Evolutionary conservation across 2,797 vertebrate species (phyloP), one percentile per base, ranked within the genome.

Genomic region (Spinus pinus): DNA sequence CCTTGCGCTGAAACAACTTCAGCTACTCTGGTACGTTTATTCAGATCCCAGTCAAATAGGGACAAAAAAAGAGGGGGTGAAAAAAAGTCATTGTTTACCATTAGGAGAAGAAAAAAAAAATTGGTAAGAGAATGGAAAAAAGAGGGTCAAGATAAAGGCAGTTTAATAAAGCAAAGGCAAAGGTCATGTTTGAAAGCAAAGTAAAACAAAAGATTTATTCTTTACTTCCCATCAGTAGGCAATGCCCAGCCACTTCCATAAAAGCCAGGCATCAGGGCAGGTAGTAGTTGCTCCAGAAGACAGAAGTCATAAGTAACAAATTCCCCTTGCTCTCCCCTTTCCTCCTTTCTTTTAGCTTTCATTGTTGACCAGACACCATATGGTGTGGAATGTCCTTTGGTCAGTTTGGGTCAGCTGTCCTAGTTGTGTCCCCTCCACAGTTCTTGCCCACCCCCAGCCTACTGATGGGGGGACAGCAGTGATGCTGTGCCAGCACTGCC

Each of bases 381-480:
- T 6, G 10, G 31, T 14, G 54, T 37, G 17, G 46, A 23, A 42
- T 60, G 30, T 30, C 57, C 31, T 65, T 20, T 60, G 65, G 31
- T 54, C 58, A 42, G 20, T 60, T 77, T 27, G 28, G 49, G 31
- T 30, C 71, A 77, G 46, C 41, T 65, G 35, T 27, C 35, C 30
- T 3, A 10, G 25, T 2, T n/a, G 15, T 35, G 20, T 62, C 16
- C 23, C 19, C 33, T 47, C 33, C 27, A 13, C 30, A 5, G 31
- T 23, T n/a, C 33, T 14, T 33, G 23, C 21, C 35, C 58, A 22
- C 2, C 4, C 7, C 7, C 17, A 41, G 44, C 22, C 56, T 7
- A 1, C 14, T 25, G 56, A 33, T 22, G n/a, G 15, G 46, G 28
- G 46, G 16, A 33, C 25, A 53, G 30, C 0, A 0, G 33, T 58